Conservation (phyloP, 2,797 vertebrate genomes). For the Acridotheres tristis region DNA sequence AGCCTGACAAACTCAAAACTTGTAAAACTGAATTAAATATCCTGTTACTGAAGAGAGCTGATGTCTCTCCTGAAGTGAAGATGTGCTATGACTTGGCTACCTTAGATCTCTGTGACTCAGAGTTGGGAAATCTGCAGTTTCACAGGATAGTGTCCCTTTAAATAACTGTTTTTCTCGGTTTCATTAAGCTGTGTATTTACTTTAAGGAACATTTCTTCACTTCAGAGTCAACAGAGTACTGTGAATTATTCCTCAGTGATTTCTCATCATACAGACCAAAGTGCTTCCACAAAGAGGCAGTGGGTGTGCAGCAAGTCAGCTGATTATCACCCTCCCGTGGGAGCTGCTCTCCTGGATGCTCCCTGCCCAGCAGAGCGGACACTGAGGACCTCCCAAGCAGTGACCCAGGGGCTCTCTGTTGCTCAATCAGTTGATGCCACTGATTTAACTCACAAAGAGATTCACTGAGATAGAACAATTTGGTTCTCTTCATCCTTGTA, state of each 20-base stretch:
- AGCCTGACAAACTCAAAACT: neutral
- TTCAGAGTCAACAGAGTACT: slow-evolving; percentile 66
- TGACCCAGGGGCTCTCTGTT: neutral
- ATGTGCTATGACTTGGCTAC: rapidly evolving
- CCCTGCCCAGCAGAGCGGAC: neutral
- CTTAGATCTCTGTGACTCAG: neutral
- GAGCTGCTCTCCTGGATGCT: slow-evolving; percentile 44
- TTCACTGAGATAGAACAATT: neutral
- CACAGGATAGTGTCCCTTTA: slow-evolving; percentile 44
- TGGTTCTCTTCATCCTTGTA: neutral
- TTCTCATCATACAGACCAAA: slow-evolving; percentile 22
- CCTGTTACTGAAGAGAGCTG: neutral
- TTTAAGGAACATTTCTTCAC: slow-evolving; percentile 70
- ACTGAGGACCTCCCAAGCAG: neutral
- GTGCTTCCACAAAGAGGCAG: slow-evolving; percentile 34
- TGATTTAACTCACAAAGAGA: neutral
- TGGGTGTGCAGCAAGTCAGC: slow-evolving; percentile 53
- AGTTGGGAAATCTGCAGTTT: neutral
- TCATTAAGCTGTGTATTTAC: slow-evolving; percentile 73
- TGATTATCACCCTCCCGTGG: slow-evolving; percentile 54
- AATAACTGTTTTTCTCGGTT: slow-evolving; percentile 70
- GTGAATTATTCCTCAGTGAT: slow-evolving; percentile 33
- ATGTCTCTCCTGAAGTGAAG: neutral
- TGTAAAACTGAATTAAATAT: neutral
- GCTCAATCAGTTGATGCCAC: neutral